Conservation (phyloP, 2,797 vertebrate species). For the Neopelma chrysocephalum region DNA sequence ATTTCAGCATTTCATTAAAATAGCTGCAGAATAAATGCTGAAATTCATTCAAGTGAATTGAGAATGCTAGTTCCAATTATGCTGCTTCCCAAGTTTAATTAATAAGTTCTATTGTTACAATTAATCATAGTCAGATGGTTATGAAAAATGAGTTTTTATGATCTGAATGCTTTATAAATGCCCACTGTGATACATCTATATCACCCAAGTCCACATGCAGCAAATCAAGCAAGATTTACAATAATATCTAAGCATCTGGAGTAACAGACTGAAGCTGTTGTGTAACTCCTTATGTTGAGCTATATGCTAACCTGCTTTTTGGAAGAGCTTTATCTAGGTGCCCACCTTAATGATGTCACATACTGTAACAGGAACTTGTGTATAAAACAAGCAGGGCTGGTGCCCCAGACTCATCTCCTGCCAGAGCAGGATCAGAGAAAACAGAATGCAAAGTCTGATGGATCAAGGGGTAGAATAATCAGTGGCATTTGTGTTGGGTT, state of each 20-base stretch:
- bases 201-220: background rate
- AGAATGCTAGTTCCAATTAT: background rate
- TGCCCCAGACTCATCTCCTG: no score
- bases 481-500: no score
- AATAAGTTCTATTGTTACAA: slow-evolving; percentile 54
- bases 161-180: background rate
- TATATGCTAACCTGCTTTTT: background rate
- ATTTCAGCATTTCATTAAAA: slow-evolving; percentile 50
- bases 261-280: background rate
- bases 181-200: background rate
- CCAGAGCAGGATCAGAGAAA: no score
- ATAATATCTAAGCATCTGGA: background rate
- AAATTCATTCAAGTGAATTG: slow-evolving; percentile 32
- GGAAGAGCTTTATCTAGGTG: background rate
- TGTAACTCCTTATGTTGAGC: background rate
- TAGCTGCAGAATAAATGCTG: slow-evolving; percentile 40
- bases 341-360: background rate
- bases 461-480: no score
- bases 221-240: background rate
- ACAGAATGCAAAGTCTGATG: no score
- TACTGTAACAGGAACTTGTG: background rate
- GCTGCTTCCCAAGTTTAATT: slow-evolving; percentile 30
- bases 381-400: background rate
- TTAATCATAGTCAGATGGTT: slow-evolving; percentile 51
- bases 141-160: background rate